These are phyloP conservation scores for Lochmaea crataegi DNA, from an alignment of 2,888 invertebrate genomes.

Conservation along the genomic window DNA sequence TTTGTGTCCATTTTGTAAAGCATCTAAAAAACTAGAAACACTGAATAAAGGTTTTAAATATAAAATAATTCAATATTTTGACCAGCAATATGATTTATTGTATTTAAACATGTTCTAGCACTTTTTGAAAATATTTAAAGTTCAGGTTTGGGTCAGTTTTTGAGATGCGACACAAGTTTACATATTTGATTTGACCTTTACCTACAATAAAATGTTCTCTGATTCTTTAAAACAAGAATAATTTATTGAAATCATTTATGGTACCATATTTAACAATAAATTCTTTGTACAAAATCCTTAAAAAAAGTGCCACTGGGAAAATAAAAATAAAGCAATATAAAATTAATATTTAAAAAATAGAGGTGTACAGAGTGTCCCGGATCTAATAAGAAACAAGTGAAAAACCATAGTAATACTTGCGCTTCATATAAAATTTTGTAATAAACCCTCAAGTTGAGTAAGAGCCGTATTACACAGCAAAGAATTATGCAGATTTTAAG, in stretches of 20 bases:
- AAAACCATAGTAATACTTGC: no score
- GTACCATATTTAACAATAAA: slow-evolving; percentile 1
- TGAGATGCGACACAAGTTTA: background rate
- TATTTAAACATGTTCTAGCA: background rate
- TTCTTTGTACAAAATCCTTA: background rate
- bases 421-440: no score
- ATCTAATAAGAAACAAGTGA: no score
- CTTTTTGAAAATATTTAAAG: background rate
- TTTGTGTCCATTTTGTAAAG: background rate
- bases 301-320: background rate
- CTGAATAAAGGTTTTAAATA: background rate
- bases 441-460: no score
- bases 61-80: background rate
- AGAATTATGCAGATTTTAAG: no score
- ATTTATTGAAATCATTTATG: slow-evolving; percentile 4
- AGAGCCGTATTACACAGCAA: no score
- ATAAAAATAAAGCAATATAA: background rate
- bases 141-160: background rate
- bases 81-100: background rate
- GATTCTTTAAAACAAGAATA: slow-evolving; percentile 7
- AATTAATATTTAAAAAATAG: background rate
- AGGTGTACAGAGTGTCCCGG: background rate
- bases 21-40: slow-evolving; percentile 3
- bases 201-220: background rate
- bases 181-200: background rate